phyloP scores from a whole-genome alignment of 2,888 invertebrate species.

The Epiblema foenella region DNA sequence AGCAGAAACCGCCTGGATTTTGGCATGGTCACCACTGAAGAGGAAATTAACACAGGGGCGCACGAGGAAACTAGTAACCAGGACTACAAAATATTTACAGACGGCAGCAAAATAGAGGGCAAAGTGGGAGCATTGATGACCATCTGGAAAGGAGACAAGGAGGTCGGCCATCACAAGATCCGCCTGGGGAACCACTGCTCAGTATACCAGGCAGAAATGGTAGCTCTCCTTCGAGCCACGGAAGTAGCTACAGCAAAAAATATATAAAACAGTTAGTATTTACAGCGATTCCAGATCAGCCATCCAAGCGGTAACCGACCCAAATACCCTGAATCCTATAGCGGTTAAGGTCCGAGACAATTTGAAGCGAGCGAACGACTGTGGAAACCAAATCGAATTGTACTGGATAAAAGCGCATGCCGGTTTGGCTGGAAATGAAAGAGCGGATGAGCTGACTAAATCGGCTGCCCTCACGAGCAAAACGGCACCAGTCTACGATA shows the following conservation, averaged over 20 bases:
- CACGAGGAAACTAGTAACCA: not conserved
- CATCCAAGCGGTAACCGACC: not conserved
- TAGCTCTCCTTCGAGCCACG: not conserved
- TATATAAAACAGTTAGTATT: not conserved
- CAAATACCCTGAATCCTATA: not conserved
- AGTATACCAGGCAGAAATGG: not conserved
- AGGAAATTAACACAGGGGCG: not conserved
- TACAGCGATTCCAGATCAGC: not conserved
- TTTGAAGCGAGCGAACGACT: not conserved
- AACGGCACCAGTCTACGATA: not conserved
- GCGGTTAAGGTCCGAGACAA: not conserved
- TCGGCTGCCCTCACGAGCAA: not conserved
- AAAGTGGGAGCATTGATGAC: not conserved
- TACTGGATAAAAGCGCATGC: not conserved
- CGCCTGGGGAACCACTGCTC: not conserved
- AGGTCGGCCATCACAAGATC: not conserved
- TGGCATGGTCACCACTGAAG: not conserved
- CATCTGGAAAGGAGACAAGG: not conserved
- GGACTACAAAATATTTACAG: not conserved
- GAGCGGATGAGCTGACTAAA: not conserved
- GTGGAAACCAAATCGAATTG: not conserved
- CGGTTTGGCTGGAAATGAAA: not conserved
- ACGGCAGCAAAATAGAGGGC: not conserved
- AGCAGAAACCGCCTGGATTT: not conserved
- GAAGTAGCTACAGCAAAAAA: not conserved